Conservation (phyloP, 1,140 invertebrate genomes). For the Nephila pilipes region DNA sequence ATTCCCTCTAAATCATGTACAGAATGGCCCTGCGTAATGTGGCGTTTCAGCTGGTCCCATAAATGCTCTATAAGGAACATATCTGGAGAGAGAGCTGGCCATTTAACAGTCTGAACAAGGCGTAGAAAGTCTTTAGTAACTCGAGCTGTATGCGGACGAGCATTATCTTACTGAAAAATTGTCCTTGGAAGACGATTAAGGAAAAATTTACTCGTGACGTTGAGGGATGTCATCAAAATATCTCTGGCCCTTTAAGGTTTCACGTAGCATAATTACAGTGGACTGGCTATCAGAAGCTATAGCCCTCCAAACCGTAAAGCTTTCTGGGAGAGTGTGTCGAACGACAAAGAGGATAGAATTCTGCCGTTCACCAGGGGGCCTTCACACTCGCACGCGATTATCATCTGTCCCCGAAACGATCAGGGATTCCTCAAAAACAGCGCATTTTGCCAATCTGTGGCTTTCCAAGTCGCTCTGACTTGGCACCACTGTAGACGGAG, state of each 20-base stretch:
- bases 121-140: background rate
- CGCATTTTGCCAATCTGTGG: no score
- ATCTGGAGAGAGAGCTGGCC: background rate
- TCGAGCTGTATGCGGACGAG: background rate
- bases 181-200: background rate
- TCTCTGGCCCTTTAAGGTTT: background rate
- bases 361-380: background rate
- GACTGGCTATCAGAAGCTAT: background rate
- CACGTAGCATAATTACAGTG: background rate
- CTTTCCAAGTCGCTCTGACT: no score
- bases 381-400: background rate
- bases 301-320: background rate
- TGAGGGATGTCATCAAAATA: background rate
- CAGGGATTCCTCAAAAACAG: no score
- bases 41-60: no score
- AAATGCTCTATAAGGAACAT: background rate
- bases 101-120: background rate
- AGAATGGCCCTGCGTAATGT: no score
- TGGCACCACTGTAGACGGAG: no score
- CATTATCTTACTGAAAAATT: background rate
- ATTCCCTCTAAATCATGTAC: no score
- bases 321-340: no score
- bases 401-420: background rate
- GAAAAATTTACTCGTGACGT: background rate
- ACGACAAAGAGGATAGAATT: background rate